Conservation (phyloP, 2,113 vertebrate genomes). For the Paraplagusia blochii region DNA sequence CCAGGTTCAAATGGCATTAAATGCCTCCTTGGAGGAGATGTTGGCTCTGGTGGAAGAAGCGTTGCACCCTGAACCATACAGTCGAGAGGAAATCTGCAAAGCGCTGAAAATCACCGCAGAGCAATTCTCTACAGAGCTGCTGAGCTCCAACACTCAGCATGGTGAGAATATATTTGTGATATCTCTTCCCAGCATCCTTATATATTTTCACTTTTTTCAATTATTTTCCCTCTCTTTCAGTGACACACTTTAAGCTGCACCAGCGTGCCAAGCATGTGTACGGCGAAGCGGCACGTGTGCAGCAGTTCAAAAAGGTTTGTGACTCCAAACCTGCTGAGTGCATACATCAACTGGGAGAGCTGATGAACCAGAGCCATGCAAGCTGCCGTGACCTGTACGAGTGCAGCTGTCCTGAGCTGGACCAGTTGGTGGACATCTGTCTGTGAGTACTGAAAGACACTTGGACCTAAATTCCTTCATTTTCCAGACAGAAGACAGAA, state of each 20-base stretch:
- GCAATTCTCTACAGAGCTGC: slow-evolving; percentile 79
- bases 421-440: slow-evolving; percentile 91
- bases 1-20: slow-evolving; percentile 83
- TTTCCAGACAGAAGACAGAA: too few relatives aligned
- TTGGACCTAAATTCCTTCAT: neutral
- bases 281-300: slow-evolving; percentile 87
- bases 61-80: slow-evolving; percentile 88
- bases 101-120: slow-evolving; percentile 81
- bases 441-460: slow-evolving; percentile 79
- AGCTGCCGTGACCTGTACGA: slow-evolving; percentile 95
- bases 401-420: slow-evolving; percentile 93
- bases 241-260: slow-evolving; percentile 84
- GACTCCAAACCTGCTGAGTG: slow-evolving; percentile 74
- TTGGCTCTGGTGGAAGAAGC: slow-evolving; percentile 81
- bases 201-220: neutral
- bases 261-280: slow-evolving; percentile 94
- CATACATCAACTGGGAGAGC: slow-evolving; percentile 81
- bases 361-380: slow-evolving; percentile 92
- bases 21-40: slow-evolving; percentile 86
- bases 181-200: too few relatives aligned
- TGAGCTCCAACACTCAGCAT: slow-evolving; percentile 84
- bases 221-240: slow-evolving; percentile 72
- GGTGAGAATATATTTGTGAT: slow-evolving; percentile 60
- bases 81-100: slow-evolving; percentile 85
- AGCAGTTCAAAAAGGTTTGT: slow-evolving; percentile 86